Evolutionary conservation across 2,113 vertebrate genomes (phyloP), one percentile per base, ranked within the genome.

Genomic region (Antennarius striatus): DNA sequence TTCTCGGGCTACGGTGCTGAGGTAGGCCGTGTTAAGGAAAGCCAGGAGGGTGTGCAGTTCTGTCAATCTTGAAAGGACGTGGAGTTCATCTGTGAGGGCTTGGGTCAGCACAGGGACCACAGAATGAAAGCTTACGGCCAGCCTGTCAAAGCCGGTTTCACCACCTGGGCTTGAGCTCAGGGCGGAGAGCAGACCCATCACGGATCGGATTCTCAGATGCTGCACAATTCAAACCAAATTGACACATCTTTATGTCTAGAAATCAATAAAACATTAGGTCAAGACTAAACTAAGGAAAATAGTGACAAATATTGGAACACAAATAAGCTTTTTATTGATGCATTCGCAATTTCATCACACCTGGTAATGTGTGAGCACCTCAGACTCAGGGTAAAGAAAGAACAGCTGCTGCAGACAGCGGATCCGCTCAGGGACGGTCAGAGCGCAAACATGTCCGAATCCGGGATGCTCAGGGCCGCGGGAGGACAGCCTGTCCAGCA

Each of bases 11-110:
- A 97, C 71, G 7, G 91, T 93, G 84, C 91, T 83, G 84, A 98
- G 90, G 58, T 96, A 98, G 71, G 94, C 92, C 69, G 90, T 91
- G 78, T 95, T 98, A 83, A 98, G 89, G 87, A 98, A 97, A 64
- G 89, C 90, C 73, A 96, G 43, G 50, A 91, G 84, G 7, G 87
- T 86, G 36, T 92, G 85, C 2, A 93, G 87, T 77, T 95, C 93
- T 71, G 89, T 80, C 63, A 94, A 84, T 77, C 90, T 90, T 82
- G 80, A 91, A 15, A 98, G 88, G 32, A 87, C 74, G 14, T 85
- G 91, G 62, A 98, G 91, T 82, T 99, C 97, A 55, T 96, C 94
- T 69, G 88, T 91, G 78, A 98, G 87, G 90, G 94, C 91, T 50
- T 82, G 66, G 71, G 89, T 93, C 59, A 99, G 79, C 32, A 64